These are phyloP conservation scores for Hermetia illucens DNA, from an alignment of 1,140 invertebrate species.

Conservation along the genomic window DNA sequence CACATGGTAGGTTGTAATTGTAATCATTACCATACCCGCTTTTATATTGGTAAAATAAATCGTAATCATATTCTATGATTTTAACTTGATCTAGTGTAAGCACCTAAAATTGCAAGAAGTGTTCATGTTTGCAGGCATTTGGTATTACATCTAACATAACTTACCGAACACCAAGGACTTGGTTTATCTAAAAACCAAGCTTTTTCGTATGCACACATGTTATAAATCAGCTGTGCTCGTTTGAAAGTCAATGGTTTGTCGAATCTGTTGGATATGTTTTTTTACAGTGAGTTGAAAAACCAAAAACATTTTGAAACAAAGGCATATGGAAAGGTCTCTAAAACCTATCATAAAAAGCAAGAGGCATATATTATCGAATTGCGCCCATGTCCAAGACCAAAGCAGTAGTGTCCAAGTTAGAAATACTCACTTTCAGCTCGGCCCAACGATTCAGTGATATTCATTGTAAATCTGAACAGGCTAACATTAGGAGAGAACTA, in stretches of 20 bases:
- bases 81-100: slow-evolving; percentile 41
- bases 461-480: too few species aligned
- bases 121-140: slow-evolving; percentile 11
- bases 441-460: too few species aligned
- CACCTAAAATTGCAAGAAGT: slow-evolving; percentile 25
- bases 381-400: too few species aligned
- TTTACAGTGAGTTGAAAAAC: too few species aligned
- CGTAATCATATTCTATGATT: slow-evolving; percentile 46
- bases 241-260: slow-evolving; percentile 30
- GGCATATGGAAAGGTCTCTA: too few species aligned
- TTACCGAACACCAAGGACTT: slow-evolving; percentile 55
- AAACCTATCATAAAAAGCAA: too few species aligned
- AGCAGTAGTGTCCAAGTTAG: too few species aligned
- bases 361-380: too few species aligned
- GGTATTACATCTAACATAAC: background rate
- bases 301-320: too few species aligned
- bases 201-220: slow-evolving; percentile 57
- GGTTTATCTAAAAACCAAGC: slow-evolving; percentile 42
- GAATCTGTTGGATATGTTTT: too few species aligned
- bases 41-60: slow-evolving; percentile 48
- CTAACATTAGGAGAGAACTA: too few species aligned
- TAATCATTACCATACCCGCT: slow-evolving; percentile 42
- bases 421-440: too few species aligned
- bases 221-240: slow-evolving; percentile 40
- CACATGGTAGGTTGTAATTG: slow-evolving; percentile 42